phyloP scores from a whole-genome alignment of 2,888 invertebrate genomes.

The Synergus gifuensis region DNA sequence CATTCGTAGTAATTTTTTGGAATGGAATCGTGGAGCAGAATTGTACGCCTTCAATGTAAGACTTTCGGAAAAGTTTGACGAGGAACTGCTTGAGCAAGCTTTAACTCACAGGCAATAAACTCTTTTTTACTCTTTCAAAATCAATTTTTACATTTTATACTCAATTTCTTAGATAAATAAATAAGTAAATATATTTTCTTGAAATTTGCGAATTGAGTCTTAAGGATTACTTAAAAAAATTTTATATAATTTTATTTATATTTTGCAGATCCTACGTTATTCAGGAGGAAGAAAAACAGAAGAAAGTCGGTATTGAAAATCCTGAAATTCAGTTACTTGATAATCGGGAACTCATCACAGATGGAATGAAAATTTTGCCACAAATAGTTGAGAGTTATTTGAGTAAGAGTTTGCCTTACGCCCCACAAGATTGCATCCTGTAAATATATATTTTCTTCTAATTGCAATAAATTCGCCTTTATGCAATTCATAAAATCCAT shows the following conservation, averaged over 20 bases:
- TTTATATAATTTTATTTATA: neutral
- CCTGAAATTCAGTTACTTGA: slow-evolving; percentile 81
- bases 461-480: no score
- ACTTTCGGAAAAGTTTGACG: slow-evolving; percentile 89
- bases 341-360: slow-evolving; percentile 84
- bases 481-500: neutral
- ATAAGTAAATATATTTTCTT: no score
- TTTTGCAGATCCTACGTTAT: slow-evolving; percentile 85
- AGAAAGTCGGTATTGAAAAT: slow-evolving; percentile 84
- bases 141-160: neutral
- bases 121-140: neutral
- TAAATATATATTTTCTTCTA: slow-evolving; percentile 65
- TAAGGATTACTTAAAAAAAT: no score
- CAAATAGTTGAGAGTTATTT: slow-evolving; percentile 85
- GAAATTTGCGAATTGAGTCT: no score
- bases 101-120: slow-evolving; percentile 82
- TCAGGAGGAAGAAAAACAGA: slow-evolving; percentile 84
- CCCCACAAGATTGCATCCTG: slow-evolving; percentile 87
- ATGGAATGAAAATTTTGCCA: slow-evolving; percentile 84
- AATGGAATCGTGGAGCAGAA: slow-evolving; percentile 94
- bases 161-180: no score
- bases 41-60: slow-evolving; percentile 92
- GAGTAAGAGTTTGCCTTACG: slow-evolving; percentile 83
- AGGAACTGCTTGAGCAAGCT: slow-evolving; percentile 85
- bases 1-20: slow-evolving; percentile 83